Conservation (phyloP, 2,113 vertebrate species). For the Desmodus rotundus region DNA sequence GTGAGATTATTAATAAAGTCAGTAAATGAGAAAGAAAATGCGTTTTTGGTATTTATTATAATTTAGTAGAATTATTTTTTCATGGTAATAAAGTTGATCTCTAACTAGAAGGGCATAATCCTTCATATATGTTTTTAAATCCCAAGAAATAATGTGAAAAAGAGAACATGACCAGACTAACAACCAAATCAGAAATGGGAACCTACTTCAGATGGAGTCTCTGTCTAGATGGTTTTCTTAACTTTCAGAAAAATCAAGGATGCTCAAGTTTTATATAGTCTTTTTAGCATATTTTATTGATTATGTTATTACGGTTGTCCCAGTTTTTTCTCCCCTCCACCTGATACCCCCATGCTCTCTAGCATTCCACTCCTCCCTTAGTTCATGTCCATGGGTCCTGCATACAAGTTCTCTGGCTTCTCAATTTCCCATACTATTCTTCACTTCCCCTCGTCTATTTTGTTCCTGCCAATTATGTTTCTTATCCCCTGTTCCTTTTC, state of each 20-base stretch:
- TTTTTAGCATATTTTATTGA: background rate
- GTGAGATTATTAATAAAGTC: background rate
- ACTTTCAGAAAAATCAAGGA: background rate
- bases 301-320: too few species aligned
- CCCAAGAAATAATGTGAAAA: background rate
- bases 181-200: background rate
- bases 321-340: too few species aligned
- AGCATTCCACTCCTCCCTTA: too few species aligned
- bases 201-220: background rate
- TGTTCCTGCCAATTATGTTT: too few species aligned
- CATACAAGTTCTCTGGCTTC: too few species aligned
- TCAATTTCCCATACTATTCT: too few species aligned
- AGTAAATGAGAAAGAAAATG: background rate
- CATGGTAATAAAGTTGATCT: constrained; percentile 26
- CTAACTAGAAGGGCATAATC: background rate
- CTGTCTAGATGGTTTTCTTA: background rate
- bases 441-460: too few species aligned
- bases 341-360: too few species aligned
- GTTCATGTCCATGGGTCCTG: too few species aligned
- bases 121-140: constrained; percentile 23
- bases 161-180: background rate
- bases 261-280: background rate
- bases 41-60: background rate
- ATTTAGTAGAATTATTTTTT: constrained; percentile 25
- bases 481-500: too few species aligned